Base-by-base conservation (phyloP, 2,113 vertebrate genomes). In the Siniperca chuatsi region DNA sequence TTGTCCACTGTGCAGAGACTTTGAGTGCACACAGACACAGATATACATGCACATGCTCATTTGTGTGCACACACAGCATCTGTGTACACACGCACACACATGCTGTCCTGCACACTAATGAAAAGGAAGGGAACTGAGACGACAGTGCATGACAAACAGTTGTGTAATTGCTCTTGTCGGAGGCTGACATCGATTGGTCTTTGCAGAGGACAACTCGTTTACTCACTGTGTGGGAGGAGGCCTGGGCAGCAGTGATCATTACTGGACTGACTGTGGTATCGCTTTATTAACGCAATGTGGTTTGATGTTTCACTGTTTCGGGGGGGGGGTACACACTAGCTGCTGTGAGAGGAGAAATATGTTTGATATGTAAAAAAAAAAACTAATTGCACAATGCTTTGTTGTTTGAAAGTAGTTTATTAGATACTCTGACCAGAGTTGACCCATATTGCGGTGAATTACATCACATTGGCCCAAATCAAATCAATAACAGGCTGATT, bases 141-240 rank as follows among this genome's bases (percentile, higher is more conserved):
- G 78, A 77, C 37, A 57, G 75, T 21, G 65, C 87, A 85, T 72
- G 55, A 92, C 93, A 92, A 93, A 94, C 84, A 90, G 89, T 90
- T 90, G 87, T 93, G 90, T 93, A 93, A 94, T 94, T 95, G 92
- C 79, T 86, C 86, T 75, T 82, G 90, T 92, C 76, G 29, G 86
- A 85, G 84, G 79, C 78, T 81, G 89, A 86, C 92, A 94, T 94
- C 79, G 92, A 94, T 94, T 78, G 83, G 87, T 84, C 74, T 86
- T 54, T 73, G 66, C 83, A 10, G 77, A 80, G 78, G 85, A 91
- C 85, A 52, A 85, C 91, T 89, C 46, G 77, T 92, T 93, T 89
- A 69, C 90, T 90, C 81, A 46, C 66, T 88, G 92, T 82, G 92
- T 94, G 92, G 92, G 91, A 67, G 84, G 84, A 82, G 83, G 87